Base-by-base conservation (phyloP, 2,113 vertebrate species). In the Notarius lentiginosus region DNA sequence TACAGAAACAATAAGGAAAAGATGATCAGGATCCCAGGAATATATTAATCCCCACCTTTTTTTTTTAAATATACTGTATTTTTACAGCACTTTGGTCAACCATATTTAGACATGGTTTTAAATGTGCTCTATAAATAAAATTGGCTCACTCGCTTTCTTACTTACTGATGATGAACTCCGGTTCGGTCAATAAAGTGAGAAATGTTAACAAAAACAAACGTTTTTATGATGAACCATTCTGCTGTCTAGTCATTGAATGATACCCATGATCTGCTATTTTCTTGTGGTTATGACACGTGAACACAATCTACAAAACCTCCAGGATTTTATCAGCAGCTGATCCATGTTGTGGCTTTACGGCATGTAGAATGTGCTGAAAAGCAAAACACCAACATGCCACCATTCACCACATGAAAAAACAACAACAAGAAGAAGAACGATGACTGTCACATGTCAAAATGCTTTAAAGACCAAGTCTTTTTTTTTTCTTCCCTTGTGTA, bases 321-420 rank as follows among this genome's bases (percentile, higher is more conserved):
- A 14, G 9, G 10, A 14, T 61, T 81, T 81, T 61, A 47, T 81
- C 79, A 81, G 30, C 79, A 61, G 56, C 56, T 61, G 79, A 81
- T 61, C 10, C 10, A 47, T 24, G 9, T 22, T 61, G 15, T 18
- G 14, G 49, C 34, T 34, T 66, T 65, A 63, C 24, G 3, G 75
- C 58, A 41, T 55, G 60, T 47, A 65, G 60, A 14, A 55, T 60
- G 60, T 53, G 60, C 73, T 79, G 75, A 86, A 79, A 86, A 66
- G 75, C 55, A 18, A 56, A 86, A 18, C 60, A 8, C 20, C 84
- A 68, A n/a, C 18, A 68, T n/a, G 75, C 79, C 75, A 85, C 22
- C 2, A 5, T 77, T 79, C 58, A 85, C 73, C 70, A 84, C 60
- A 63, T 51, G 41, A 41, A 41, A 41, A 41, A 41, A 41, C 41